These are phyloP conservation scores for Allacma fusca DNA, from an alignment of 2,888 invertebrate genomes.

Conservation along the genomic window DNA sequence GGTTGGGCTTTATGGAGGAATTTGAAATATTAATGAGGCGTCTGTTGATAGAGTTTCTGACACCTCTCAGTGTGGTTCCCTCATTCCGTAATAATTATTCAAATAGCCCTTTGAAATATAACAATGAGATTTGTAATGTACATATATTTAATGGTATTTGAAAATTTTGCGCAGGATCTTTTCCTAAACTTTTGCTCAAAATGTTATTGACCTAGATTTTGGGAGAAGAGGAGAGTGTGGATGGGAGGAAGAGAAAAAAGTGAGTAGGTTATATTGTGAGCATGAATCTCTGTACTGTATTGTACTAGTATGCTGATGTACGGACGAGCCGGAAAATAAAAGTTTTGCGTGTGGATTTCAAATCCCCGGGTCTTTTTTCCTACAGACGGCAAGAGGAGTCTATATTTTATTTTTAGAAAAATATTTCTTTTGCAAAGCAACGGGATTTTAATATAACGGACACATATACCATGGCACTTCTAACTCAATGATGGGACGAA, in stretches of 20 bases:
- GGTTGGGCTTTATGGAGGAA: too few relatives aligned
- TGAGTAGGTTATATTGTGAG: constrained; percentile 16
- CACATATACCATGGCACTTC: constrained; percentile 1
- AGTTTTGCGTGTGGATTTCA: constrained; percentile 19
- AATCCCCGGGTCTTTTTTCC: constrained; percentile 36
- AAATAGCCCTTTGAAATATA: too few relatives aligned
- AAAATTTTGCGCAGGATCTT: too few relatives aligned
- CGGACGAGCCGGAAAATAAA: constrained; percentile 1
- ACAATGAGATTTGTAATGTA: too few relatives aligned
- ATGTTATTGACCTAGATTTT: constrained; percentile 31
- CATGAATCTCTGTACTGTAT: neutral
- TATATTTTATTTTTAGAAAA: constrained; percentile 28
- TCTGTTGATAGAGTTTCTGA: too few relatives aligned
- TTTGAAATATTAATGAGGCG: too few relatives aligned
- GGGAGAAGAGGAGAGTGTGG: constrained; percentile 5
- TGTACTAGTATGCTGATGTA: neutral
- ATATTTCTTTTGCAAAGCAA: constrained; percentile 24
- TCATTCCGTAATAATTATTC: too few relatives aligned
- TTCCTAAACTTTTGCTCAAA: neutral
- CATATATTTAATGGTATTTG: too few relatives aligned
- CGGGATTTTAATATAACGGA: constrained; percentile 3
- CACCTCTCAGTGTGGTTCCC: too few relatives aligned
- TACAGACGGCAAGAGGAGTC: neutral
- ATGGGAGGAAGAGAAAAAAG: constrained; percentile 4
- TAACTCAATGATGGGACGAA: neutral